Evolutionary conservation across 2,888 invertebrate species (phyloP).

Genomic region (Odontomyia ornata): DNA sequence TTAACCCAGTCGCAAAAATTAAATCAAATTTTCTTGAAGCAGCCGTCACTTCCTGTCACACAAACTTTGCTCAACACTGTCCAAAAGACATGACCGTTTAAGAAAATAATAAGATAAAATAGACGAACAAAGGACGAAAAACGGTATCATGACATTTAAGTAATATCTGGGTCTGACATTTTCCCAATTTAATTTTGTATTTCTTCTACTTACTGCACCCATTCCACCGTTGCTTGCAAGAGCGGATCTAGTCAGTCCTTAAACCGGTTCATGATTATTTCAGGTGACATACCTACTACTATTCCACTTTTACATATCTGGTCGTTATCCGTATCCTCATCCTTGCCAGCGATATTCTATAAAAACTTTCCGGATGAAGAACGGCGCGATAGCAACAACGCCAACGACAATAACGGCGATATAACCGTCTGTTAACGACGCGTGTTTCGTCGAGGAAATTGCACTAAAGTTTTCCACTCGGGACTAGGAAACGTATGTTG

Average conservation of each 20-base stretch:
- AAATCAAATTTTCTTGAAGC: too few species aligned
- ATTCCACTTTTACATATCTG: background rate
- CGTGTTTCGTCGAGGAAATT: conserved; percentile 12
- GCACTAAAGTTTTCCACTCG: conserved; percentile 17
- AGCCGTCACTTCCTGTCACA: too few species aligned
- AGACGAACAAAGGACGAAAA: background rate
- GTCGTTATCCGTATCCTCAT: background rate
- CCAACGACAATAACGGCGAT: background rate
- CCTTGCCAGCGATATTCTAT: background rate
- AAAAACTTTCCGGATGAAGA: background rate
- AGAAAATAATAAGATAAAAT: too few species aligned
- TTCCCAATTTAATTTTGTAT: conserved; percentile 20
- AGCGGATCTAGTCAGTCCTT: background rate
- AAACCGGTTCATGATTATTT: background rate
- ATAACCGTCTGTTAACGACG: background rate
- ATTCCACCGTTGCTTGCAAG: background rate
- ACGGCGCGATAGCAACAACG: background rate
- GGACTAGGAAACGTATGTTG: background rate
- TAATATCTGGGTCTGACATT: conserved; percentile 17
- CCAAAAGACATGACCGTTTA: too few species aligned
- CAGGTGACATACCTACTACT: background rate
- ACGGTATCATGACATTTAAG: background rate
- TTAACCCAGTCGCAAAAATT: too few species aligned
- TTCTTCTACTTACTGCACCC: background rate
- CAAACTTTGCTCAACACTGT: too few species aligned